phyloP scores from a whole-genome alignment of 2,797 vertebrate species.

The Thripadectes ignobilis region DNA sequence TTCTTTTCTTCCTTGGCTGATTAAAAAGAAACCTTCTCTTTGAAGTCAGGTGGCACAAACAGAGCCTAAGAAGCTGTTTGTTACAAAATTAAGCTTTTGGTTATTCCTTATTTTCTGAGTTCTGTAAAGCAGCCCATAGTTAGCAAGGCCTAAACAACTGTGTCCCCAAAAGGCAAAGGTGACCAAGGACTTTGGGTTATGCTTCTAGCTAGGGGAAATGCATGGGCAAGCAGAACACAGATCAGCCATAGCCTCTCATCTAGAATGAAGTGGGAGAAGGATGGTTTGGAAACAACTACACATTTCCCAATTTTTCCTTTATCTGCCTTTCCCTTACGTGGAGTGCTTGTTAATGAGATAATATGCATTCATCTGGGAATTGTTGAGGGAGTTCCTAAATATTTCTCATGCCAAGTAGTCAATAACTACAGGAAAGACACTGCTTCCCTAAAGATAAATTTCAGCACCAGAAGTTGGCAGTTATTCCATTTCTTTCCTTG shows the following conservation, averaged over 20 bases:
- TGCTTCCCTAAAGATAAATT: neutral
- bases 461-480: neutral
- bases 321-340: neutral
- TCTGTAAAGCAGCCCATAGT: neutral
- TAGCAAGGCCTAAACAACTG: neutral
- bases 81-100: neutral
- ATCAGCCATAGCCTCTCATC: neutral
- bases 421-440: neutral
- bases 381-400: neutral
- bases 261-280: neutral
- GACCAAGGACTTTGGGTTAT: neutral
- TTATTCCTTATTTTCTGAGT: neutral
- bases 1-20: conserved; percentile 25
- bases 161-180: neutral
- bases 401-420: neutral
- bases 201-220: neutral
- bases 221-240: neutral
- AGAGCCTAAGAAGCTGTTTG: neutral
- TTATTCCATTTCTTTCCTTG: neutral
- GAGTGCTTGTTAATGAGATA: neutral
- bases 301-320: neutral
- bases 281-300: neutral
- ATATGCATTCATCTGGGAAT: neutral
- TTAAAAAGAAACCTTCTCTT: conserved; percentile 7
- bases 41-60: conserved; percentile 11